phyloP scores from a whole-genome alignment of 2,797 vertebrate genomes.

The Nannoperca australis region DNA sequence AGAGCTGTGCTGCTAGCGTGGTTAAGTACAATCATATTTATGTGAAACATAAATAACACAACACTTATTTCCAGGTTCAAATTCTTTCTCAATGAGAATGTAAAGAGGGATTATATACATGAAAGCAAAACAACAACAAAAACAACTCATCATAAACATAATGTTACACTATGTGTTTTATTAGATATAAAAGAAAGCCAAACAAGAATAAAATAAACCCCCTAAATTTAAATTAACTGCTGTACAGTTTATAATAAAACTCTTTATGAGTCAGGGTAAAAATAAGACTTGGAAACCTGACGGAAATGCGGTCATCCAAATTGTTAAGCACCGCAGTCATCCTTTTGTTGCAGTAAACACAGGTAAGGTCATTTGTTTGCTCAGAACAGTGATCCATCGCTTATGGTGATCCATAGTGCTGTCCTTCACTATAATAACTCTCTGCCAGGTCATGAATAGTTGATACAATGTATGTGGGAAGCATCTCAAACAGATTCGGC shows the following conservation, averaged over 20 bases:
- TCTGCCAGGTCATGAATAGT: conserved; percentile 60
- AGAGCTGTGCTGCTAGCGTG: neutral
- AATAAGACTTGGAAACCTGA: conserved; percentile 1
- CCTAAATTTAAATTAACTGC: neutral
- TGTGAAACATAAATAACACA: neutral
- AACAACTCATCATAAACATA: conserved; percentile 10
- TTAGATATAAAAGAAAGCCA: neutral
- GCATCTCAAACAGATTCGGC: conserved; percentile 49
- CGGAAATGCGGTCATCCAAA: neutral
- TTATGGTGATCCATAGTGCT: neutral
- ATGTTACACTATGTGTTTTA: conserved; percentile 6
- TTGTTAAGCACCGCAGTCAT: too few relatives aligned
- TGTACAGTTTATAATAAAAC: neutral
- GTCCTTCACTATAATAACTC: conserved; percentile 56
- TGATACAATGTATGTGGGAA: conserved; percentile 57
- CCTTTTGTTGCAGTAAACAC: conserved; percentile 19
- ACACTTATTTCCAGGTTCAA: neutral
- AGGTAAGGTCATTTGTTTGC: conserved; percentile 7
- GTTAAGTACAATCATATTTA: neutral
- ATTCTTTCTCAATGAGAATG: neutral
- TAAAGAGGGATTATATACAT: conserved; percentile 17
- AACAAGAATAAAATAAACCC: conserved; percentile 2
- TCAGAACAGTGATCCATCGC: conserved; percentile 9
- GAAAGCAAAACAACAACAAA: conserved; percentile 8
- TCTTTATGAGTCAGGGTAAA: conserved; percentile 1